phyloP scores from a whole-genome alignment of 2,888 invertebrate genomes.

The Julus scanicus region DNA sequence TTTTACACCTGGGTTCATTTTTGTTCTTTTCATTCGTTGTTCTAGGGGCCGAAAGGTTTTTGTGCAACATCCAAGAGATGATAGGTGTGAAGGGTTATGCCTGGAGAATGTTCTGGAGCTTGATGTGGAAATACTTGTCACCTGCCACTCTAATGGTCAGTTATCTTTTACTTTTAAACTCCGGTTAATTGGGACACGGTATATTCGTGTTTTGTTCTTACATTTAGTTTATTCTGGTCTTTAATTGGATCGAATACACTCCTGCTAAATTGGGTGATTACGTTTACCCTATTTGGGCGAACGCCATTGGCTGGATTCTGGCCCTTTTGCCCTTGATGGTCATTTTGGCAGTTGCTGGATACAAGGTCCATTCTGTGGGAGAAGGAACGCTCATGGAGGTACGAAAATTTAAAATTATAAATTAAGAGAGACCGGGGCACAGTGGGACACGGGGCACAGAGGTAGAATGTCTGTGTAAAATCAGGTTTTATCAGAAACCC shows the following conservation, averaged over 20 bases:
- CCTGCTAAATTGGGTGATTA: constrained; percentile 79
- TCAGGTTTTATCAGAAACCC: too few relatives aligned
- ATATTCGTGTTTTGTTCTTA: constrained; percentile 55
- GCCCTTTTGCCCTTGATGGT: constrained; percentile 79
- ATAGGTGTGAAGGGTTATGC: constrained; percentile 71
- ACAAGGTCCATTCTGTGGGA: constrained; percentile 62
- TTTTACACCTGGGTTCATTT: background rate
- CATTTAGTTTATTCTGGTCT: constrained; percentile 77
- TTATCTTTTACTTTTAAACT: too few relatives aligned
- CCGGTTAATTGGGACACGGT: too few relatives aligned
- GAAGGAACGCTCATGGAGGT: constrained; percentile 64
- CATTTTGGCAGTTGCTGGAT: constrained; percentile 66
- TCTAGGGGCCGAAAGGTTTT: constrained; percentile 65
- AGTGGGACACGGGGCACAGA: too few relatives aligned
- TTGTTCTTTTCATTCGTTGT: background rate
- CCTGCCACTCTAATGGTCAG: constrained; percentile 79
- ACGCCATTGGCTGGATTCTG: constrained; percentile 79
- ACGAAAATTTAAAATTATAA: constrained; percentile 57
- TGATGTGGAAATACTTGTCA: constrained; percentile 81
- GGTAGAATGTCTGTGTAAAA: too few relatives aligned
- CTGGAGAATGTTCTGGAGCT: constrained; percentile 74
- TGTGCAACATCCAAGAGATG: constrained; percentile 67
- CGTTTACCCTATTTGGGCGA: constrained; percentile 83
- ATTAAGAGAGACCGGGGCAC: too few relatives aligned
- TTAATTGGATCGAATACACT: constrained; percentile 83